phyloP scores from a whole-genome alignment of 2,797 vertebrate species.

The Ptychobarbus kaznakovi region DNA sequence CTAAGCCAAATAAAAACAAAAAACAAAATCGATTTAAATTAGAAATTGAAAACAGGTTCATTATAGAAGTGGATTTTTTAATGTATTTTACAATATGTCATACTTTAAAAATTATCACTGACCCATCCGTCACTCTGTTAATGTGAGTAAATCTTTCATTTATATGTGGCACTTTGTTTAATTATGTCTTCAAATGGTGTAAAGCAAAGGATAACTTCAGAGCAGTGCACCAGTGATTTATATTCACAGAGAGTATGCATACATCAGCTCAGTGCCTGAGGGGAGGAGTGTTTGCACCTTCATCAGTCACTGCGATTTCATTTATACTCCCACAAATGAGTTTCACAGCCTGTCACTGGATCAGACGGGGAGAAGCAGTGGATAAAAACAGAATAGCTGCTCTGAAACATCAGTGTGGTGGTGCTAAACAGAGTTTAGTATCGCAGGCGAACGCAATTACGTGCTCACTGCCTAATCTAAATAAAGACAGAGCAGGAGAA shows the following conservation, averaged over 20 bases:
- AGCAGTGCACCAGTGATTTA: constrained; percentile 29
- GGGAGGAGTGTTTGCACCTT: constrained; percentile 66
- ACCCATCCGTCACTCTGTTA: not conserved
- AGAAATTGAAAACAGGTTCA: not conserved
- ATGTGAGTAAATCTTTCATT: not conserved
- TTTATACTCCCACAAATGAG: constrained; percentile 76
- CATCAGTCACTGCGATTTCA: constrained; percentile 72
- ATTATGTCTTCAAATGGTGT: not conserved
- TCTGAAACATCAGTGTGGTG: constrained; percentile 21
- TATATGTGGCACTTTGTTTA: not conserved
- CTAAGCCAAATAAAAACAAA: not conserved
- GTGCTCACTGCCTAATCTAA: constrained; percentile 53
- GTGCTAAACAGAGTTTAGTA: not conserved
- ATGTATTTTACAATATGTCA: not conserved
- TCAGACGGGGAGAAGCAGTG: constrained; percentile 72
- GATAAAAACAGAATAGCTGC: constrained; percentile 72
- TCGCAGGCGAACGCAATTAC: constrained; percentile 7
- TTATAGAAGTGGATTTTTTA: not conserved
- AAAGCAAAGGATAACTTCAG: constrained; percentile 1
- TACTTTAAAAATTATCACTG: not conserved
- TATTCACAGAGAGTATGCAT: constrained; percentile 26
- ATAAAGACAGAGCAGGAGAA: constrained; percentile 60
- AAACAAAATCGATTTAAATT: not conserved
- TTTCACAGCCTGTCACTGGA: constrained; percentile 77
- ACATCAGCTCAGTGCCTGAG: constrained; percentile 43